Conservation (phyloP, 1,140 invertebrate species). For the Pseudomyrmex concolor region DNA sequence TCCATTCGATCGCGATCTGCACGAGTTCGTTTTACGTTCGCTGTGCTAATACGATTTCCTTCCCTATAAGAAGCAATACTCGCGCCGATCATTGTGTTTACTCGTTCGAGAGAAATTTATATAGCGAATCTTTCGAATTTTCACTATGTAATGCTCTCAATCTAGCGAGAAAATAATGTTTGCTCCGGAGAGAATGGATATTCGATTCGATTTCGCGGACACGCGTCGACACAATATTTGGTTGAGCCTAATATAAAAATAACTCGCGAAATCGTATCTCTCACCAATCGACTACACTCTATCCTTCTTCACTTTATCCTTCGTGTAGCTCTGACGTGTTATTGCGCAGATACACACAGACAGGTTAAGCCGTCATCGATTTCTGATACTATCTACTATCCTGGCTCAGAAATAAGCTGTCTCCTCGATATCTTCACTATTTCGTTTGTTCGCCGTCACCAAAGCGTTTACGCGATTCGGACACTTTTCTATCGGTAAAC, state of each 20-base stretch:
- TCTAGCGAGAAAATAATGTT: constrained; percentile 1
- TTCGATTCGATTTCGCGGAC: constrained; percentile 20
- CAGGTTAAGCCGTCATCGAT: constrained; percentile 52
- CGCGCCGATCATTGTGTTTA: constrained; percentile 37
- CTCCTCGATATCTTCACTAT: constrained; percentile 46
- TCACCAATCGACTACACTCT: constrained; percentile 33
- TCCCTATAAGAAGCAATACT: constrained; percentile 31
- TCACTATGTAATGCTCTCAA: neutral
- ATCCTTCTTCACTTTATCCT: constrained; percentile 36
- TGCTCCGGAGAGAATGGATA: neutral
- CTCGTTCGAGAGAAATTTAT: constrained; percentile 39
- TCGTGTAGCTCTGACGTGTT: constrained; percentile 31
- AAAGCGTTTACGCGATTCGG: constrained; percentile 57
- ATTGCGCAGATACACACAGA: constrained; percentile 50
- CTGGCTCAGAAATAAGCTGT: constrained; percentile 50
- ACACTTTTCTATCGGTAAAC: constrained; percentile 55
- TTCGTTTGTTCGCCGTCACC: constrained; percentile 39
- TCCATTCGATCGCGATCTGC: constrained; percentile 19
- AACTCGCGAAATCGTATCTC: constrained; percentile 1
- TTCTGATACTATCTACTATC: constrained; percentile 46
- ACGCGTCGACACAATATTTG: neutral
- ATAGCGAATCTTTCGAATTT: constrained; percentile 26
- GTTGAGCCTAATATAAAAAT: constrained; percentile 44
- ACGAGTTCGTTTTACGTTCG: constrained; percentile 27
- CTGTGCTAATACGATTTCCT: constrained; percentile 19